Evolutionary conservation across 1,140 invertebrate species (phyloP), one percentile per base, ranked within the genome.

Genomic region (Araneus ventricosus): DNA sequence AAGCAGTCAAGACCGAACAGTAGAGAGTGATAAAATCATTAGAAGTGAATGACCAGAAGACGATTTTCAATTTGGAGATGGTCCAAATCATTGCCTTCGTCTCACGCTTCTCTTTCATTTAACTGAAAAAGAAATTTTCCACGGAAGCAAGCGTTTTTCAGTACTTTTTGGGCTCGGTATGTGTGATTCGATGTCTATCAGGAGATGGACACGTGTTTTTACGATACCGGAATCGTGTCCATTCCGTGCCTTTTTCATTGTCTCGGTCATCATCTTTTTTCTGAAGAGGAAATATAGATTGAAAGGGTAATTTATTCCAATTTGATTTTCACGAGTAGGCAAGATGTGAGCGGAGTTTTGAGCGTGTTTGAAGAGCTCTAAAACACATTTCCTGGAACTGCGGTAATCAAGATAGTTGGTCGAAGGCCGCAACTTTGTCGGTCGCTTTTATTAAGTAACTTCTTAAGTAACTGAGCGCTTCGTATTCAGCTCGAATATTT

Each of bases 141-240:
- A 7, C 17, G 6, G 41, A 45, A 45, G 41, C n/a, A 27, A 63
- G 61, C 24, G n/a, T 63, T 37, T 17, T 39, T 1, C 34, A 20
- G 34, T 34, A 80, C 37, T 39, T 80, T 41, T 41, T 20, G 37
- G 39, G 39, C 34, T 10, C n/a, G 20, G 7, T 27, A 39, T 45
- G 41, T 10, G n/a, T 45, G 34, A 27, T 24, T n/a, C 80, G 80
- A 75, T 37, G 17, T 22, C 7, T 1, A 52, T 82, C 80, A 82
- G 39, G 80, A 45, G 80, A 24, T 45, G 39, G 10, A 82, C 80
- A 82, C 80, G 80, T 45, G 80, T 82, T 22, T n/a, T 17, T 24
- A 39, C 45, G 39, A 45, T 24, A 6, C 6, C 20, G 80, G 39
- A 41, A 39, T 39, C 37, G n/a, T 45, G 37, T 82, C 37, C 79